Base-by-base conservation (phyloP, 2,113 vertebrate genomes). In the Papio anubis region DNA sequence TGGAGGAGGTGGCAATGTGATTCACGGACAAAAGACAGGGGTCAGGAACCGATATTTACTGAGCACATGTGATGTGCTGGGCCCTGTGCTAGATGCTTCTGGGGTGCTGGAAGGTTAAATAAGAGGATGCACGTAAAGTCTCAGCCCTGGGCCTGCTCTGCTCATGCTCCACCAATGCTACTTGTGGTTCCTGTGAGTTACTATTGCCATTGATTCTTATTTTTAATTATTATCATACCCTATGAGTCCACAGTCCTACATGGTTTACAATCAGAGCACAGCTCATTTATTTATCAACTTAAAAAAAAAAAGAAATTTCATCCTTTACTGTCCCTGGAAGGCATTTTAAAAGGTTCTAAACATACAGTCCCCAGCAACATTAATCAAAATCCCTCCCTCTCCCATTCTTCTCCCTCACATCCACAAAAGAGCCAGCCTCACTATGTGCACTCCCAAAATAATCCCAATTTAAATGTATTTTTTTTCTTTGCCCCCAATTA, bases 231-330 rank as follows among this genome's bases (percentile, higher is more conserved):
- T 48, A 72, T 43, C 57, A 81, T 20, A 61, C 8, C 59, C 25
- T 25, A 52, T 11, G 35, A 57, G 94, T 82, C 48, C 45, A 55
- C 84, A 94, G 38, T 38, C 79, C 66, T 89, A 27, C 27, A n/a
- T 52, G 43, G 64, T 40, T 94, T 91, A 70, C 32, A 93, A 64
- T 91, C 25, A 93, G 43, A 92, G 40, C 75, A 57, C 3, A 55
- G 48, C 20, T 88, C 45, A 80, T 85, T 91, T 48, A 61, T 57
- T 92, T 83, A 72, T 20, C 78, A 75, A 81, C 82, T 68, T 93
- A 16, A 32, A 70, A 83, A 88, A 50, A 95, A 68, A 5, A 57
- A n/a, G 11, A 9, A 93, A 88, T 59, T 83, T 20, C 86, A 92
- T 66, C 48, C 70, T 73, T 20, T 72, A 94, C 68, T 76, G 2